phyloP scores from a whole-genome alignment of 1,140 invertebrate genomes.

The Drosophila ironensis region DNA sequence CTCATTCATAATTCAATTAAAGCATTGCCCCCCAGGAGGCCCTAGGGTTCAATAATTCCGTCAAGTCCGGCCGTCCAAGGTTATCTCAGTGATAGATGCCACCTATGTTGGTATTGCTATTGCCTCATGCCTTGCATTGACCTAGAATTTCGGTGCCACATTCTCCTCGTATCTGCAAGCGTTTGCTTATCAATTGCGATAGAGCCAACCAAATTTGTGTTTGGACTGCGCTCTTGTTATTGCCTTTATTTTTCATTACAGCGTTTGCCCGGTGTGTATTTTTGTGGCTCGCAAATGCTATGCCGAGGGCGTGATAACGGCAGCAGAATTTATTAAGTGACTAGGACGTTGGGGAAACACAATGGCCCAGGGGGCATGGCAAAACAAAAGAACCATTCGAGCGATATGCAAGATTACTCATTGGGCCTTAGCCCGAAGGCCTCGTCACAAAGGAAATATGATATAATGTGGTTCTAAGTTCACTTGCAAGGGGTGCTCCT shows the following conservation, averaged over 20 bases:
- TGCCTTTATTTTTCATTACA: not conserved
- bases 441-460: not conserved
- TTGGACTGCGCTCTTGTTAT: constrained; percentile 40
- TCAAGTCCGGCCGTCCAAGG: constrained; percentile 41
- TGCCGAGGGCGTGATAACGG: constrained; percentile 38
- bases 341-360: constrained; percentile 55
- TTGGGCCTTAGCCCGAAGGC: constrained; percentile 41
- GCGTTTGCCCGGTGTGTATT: constrained; percentile 16
- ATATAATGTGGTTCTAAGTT: too few relatives aligned
- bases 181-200: constrained; percentile 60
- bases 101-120: constrained; percentile 8
- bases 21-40: constrained; percentile 21
- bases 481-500: too few relatives aligned
- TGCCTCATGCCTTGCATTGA: constrained; percentile 51
- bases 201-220: constrained; percentile 58
- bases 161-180: not conserved
- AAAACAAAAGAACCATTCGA: constrained; percentile 3
- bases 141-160: constrained; percentile 48
- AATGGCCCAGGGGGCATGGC: constrained; percentile 6
- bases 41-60: constrained; percentile 47
- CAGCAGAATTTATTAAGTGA: constrained; percentile 33
- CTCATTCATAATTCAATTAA: constrained; percentile 66
- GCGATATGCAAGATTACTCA: constrained; percentile 55
- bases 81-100: constrained; percentile 23
- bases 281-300: constrained; percentile 17